Percentiles rank a stretch among this genome's conserved stretches.
Evolutionary conservation across 2,888 invertebrate genomes (phyloP).

Genomic region (Fragum whitleyi): DNA sequence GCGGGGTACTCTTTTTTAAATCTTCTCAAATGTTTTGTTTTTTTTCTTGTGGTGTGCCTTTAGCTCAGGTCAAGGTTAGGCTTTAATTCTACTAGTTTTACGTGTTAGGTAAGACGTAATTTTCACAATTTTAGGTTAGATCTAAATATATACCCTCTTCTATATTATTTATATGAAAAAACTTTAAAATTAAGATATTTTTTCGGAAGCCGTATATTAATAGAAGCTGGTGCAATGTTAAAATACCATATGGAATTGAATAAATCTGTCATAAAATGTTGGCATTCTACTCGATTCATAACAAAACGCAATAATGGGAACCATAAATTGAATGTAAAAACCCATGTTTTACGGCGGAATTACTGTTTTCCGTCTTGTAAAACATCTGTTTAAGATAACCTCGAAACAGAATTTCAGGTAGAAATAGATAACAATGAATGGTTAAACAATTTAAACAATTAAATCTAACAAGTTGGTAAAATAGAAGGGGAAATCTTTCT

Average conservation of each 20-base stretch:
- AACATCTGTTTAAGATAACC: conserved; percentile 2
- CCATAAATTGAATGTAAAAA: not conserved
- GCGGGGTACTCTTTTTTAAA: too few relatives aligned
- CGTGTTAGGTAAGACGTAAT: too few relatives aligned
- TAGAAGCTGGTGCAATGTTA: not conserved
- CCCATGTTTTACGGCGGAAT: not conserved
- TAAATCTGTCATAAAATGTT: conserved; percentile 4
- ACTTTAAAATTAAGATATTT: too few relatives aligned
- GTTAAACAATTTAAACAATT: not conserved
- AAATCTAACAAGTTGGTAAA: too few relatives aligned
- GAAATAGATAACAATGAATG: not conserved
- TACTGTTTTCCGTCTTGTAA: not conserved
- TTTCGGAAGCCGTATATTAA: not conserved
- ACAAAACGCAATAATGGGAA: not conserved
- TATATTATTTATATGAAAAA: too few relatives aligned
- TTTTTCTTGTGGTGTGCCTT: too few relatives aligned
- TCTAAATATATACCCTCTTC: too few relatives aligned
- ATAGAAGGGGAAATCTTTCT: too few relatives aligned
- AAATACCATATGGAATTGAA: not conserved
- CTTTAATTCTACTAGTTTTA: too few relatives aligned
- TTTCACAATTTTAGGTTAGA: too few relatives aligned
- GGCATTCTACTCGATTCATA: conserved; percentile 4
- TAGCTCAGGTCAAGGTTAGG: too few relatives aligned
- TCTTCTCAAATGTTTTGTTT: too few relatives aligned
- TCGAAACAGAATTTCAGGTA: not conserved